Evolutionary conservation across 2,113 vertebrate genomes (phyloP), one percentile per base, ranked within the genome.

Genomic region (Asarcornis scutulata): DNA sequence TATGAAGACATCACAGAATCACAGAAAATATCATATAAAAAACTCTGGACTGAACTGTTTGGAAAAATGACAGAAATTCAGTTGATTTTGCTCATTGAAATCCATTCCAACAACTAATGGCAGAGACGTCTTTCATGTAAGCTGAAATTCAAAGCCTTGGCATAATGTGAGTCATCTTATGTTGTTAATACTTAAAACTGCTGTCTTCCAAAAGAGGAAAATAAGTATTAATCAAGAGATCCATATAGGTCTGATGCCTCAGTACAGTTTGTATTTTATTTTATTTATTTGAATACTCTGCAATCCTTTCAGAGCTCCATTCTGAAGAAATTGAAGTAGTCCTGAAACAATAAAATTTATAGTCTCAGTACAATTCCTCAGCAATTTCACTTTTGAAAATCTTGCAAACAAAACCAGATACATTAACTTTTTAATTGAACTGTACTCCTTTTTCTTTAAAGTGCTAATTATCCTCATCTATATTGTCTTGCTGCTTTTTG

Each of bases 351-450:
- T 75, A 9, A 9, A 67, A 21, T 53, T 74, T 31, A 23, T 56
- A 6, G n/a, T 56, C 10, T 68, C 22, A 55, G 14, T 38, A 44
- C 3, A 58, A 17, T 58, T 56, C 14, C 71, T 59, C 63, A 64
- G 2, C 6, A 59, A 58, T 62, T 36, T 36, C 36, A 36, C 48
- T 77, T 62, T 56, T 38, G 12, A 8, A 40, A 52, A 0, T 48
- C 31, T 53, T 69, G 2, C 3, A 64, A 2, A 36, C 1, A 50
- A 73, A 55, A 1, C 3, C 46, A 15, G 7, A 40, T 4, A 69
- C 84, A 64, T 17, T 25, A 62, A n/a, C 11, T 34, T 69, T 73
- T 81, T 13, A 40, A 27, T 34, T 67, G 3, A 91, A 56, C 6
- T 67, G 0, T 63, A 53, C 17, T 66, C 17, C 7, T 22, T 14